A percentile compares a stretch with the other conserved stretches of the same genome.
These are phyloP conservation scores for Leptogaster cylindrica DNA, from an alignment of 2,888 invertebrate genomes.

Conservation along the genomic window DNA sequence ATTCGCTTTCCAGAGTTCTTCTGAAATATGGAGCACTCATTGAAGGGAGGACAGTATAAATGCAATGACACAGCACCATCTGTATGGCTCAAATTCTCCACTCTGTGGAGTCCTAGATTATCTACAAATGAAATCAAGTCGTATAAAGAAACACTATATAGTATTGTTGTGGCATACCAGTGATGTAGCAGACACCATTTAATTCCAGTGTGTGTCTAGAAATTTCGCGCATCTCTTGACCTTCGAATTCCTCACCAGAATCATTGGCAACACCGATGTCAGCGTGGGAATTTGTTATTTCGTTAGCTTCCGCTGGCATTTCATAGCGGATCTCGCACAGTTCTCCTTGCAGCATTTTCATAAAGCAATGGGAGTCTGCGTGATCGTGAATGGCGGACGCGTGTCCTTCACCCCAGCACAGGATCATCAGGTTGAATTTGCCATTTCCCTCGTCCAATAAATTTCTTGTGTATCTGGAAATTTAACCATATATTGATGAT, in stretches of 20 bases:
- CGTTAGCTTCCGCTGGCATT: slow-evolving; percentile 48
- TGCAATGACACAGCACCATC: slow-evolving; percentile 92
- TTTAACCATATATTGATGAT: neutral
- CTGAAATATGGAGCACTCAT: slow-evolving; percentile 88
- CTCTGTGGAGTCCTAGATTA: slow-evolving; percentile 90
- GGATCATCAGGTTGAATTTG: slow-evolving; percentile 93
- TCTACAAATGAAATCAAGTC: slow-evolving; percentile 69
- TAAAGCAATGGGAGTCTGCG: slow-evolving; percentile 94
- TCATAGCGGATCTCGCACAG: slow-evolving; percentile 75
- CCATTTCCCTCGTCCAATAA: slow-evolving; percentile 95
- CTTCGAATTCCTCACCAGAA: slow-evolving; percentile 56
- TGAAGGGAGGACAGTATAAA: slow-evolving; percentile 93
- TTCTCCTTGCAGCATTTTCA: slow-evolving; percentile 88
- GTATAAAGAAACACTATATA: too few relatives aligned
- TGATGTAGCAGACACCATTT: slow-evolving; percentile 92
- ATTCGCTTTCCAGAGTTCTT: slow-evolving; percentile 83
- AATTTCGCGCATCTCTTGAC: slow-evolving; percentile 69
- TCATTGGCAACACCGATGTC: slow-evolving; percentile 33
- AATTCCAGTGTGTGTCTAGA: slow-evolving; percentile 70
- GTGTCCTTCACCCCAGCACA: slow-evolving; percentile 98
- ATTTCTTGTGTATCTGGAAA: slow-evolving; percentile 89
- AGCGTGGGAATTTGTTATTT: slow-evolving; percentile 9
- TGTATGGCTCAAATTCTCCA: slow-evolving; percentile 91
- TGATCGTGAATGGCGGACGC: slow-evolving; percentile 97
- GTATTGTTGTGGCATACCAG: too few relatives aligned